Conservation (phyloP, 1,140 invertebrate species). For the Drosophila nebulosa region DNA sequence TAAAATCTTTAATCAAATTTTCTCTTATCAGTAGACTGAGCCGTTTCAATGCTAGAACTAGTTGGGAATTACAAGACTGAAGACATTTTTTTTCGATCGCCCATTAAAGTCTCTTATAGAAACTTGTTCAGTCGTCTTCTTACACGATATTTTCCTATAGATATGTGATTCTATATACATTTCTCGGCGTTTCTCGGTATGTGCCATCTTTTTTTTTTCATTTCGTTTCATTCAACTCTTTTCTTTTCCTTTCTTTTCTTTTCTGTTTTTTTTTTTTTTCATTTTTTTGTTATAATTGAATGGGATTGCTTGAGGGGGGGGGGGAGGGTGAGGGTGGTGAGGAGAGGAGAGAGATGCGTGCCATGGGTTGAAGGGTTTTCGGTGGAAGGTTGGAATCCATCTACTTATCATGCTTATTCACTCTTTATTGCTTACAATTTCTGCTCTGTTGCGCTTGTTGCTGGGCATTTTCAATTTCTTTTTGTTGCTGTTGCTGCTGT, state of each 20-base stretch:
- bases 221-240: background rate
- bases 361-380: background rate
- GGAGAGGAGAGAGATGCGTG: no score
- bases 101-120: no score
- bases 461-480: slow-evolving; percentile 47
- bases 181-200: background rate
- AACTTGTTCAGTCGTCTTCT: no score
- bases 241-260: background rate
- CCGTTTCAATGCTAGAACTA: no score
- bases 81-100: no score
- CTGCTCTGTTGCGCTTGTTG: slow-evolving; percentile 6
- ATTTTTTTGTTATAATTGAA: background rate
- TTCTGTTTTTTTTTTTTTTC: background rate
- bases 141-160: no score
- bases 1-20: no score
- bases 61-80: no score
- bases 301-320: background rate
- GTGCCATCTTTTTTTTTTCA: background rate
- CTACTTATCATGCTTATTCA: slow-evolving; percentile 23
- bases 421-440: slow-evolving; percentile 35
- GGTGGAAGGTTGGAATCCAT: background rate
- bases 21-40: no score
- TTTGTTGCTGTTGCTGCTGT: slow-evolving; percentile 21
- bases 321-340: background rate
- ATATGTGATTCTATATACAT: no score